Conservation (phyloP, 2,888 invertebrate genomes). For the Acrobeloides nanus region DNA sequence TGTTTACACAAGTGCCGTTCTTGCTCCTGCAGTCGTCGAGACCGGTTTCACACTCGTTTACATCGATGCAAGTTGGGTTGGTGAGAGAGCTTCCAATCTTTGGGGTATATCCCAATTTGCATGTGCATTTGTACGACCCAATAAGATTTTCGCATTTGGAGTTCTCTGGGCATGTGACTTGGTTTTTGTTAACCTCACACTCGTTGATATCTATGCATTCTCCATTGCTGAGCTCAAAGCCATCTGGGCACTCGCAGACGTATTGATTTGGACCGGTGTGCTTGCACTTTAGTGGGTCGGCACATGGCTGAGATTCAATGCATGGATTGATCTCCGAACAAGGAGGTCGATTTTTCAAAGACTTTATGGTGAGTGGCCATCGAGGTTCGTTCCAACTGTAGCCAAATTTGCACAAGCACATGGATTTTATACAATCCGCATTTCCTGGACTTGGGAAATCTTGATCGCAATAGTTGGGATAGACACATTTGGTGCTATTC, state of each 20-base stretch:
- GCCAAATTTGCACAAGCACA: conserved; percentile 1
- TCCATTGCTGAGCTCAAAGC: conserved; percentile 11
- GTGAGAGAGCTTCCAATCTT: conserved; percentile 12
- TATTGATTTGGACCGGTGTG: conserved; percentile 11
- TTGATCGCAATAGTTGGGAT: conserved; percentile 11
- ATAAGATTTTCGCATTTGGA: conserved; percentile 13
- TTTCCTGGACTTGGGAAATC: conserved; percentile 10
- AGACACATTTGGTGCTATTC: conserved; percentile 3
- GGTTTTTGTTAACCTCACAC: conserved; percentile 5
- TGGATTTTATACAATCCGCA: conserved; percentile 1
- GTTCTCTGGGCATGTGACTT: conserved; percentile 8
- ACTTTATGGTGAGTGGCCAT: neutral
- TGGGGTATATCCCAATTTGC: conserved; percentile 7
- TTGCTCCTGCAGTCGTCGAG: conserved; percentile 5
- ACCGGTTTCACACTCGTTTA: conserved; percentile 9
- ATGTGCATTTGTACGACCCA: conserved; percentile 12
- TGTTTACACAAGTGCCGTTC: conserved; percentile 12
- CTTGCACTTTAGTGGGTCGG: conserved; percentile 10
- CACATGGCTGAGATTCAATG: conserved; percentile 7
- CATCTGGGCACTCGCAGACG: conserved; percentile 9
- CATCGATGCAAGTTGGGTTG: conserved; percentile 11
- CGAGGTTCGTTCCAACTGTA: conserved; percentile 1
- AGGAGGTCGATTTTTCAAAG: conserved; percentile 2
- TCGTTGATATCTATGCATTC: conserved; percentile 14
- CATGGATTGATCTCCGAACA: conserved; percentile 13